A percentile compares a stretch with the other conserved stretches of the same genome.
These are phyloP conservation scores for Graphium colonna DNA, from an alignment of 2,888 invertebrate genomes.

Conservation along the genomic window DNA sequence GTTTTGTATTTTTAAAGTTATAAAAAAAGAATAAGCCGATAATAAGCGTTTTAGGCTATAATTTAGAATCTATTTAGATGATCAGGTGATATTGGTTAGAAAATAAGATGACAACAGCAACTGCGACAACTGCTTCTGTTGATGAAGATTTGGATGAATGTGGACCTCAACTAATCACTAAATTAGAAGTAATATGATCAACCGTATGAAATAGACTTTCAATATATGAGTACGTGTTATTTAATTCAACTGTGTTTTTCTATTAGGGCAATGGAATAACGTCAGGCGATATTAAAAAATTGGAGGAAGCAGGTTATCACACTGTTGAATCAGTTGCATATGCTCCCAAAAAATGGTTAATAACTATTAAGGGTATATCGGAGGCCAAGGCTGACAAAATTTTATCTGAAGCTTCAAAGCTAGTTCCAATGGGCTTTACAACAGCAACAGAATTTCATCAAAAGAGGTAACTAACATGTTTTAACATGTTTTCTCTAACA, in stretches of 20 bases:
- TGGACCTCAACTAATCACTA: conserved; percentile 85
- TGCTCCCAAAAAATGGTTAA: conserved; percentile 94
- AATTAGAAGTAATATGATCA: conserved; percentile 82
- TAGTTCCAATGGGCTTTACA: conserved; percentile 98
- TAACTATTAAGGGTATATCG: conserved; percentile 96
- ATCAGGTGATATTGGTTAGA: conserved; percentile 44
- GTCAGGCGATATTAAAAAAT: conserved; percentile 93
- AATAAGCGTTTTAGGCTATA: too few relatives aligned
- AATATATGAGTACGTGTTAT: conserved; percentile 7
- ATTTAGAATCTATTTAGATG: conserved; percentile 32
- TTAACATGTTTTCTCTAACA: not conserved
- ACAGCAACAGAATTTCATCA: conserved; percentile 98
- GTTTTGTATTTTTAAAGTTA: not conserved
- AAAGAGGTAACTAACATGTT: conserved; percentile 83
- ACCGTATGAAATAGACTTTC: not conserved
- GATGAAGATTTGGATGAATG: conserved; percentile 83
- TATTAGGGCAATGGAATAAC: conserved; percentile 93
- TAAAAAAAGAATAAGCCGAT: too few relatives aligned
- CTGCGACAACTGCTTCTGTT: conserved; percentile 71
- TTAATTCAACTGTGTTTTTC: conserved; percentile 26
- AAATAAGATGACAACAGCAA: conserved; percentile 66
- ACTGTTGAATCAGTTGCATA: conserved; percentile 98
- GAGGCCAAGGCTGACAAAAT: conserved; percentile 99
- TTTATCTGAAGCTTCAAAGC: conserved; percentile 92
- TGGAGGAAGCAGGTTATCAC: conserved; percentile 95